These are phyloP conservation scores for Dryomyza anilis DNA, from an alignment of 2,888 invertebrate species.

Conservation along the genomic window DNA sequence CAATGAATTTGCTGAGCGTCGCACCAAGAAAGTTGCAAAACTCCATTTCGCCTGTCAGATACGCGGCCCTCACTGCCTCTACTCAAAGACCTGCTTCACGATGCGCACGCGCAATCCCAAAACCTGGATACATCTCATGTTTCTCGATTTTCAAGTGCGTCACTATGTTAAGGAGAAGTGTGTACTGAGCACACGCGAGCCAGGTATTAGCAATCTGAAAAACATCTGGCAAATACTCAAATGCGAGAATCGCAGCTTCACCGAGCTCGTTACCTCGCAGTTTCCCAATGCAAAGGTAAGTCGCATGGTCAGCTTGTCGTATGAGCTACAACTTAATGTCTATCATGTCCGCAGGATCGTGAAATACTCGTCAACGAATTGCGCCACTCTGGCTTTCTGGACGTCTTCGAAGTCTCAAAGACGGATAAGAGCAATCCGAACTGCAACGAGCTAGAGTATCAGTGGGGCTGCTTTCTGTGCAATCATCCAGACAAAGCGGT, in stretches of 20 bases:
- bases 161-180: slow-evolving; percentile 68
- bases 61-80: slow-evolving; percentile 83
- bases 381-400: slow-evolving; percentile 85
- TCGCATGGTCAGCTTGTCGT: neutral
- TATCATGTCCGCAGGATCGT: slow-evolving; percentile 69
- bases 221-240: slow-evolving; percentile 95
- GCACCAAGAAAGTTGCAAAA: slow-evolving; percentile 85
- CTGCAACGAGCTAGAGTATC: slow-evolving; percentile 61
- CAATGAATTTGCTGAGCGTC: slow-evolving; percentile 67
- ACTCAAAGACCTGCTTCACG: slow-evolving; percentile 78
- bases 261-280: slow-evolving; percentile 90
- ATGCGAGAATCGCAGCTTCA: slow-evolving; percentile 86
- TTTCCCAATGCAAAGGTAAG: slow-evolving; percentile 85
- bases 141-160: slow-evolving; percentile 81
- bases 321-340: neutral
- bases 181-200: slow-evolving; percentile 80
- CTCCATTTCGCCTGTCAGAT: slow-evolving; percentile 89
- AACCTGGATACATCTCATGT: slow-evolving; percentile 96
- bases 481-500: slow-evolving; percentile 89
- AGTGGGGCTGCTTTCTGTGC: slow-evolving; percentile 93
- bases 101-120: slow-evolving; percentile 82
- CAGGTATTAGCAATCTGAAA: slow-evolving; percentile 81
- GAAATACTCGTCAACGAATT: slow-evolving; percentile 85
- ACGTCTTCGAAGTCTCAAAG: slow-evolving; percentile 84
- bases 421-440: slow-evolving; percentile 61